Evolutionary conservation across 2,797 vertebrate species (phyloP).

Genomic region (Sorex maritimensis): DNA sequence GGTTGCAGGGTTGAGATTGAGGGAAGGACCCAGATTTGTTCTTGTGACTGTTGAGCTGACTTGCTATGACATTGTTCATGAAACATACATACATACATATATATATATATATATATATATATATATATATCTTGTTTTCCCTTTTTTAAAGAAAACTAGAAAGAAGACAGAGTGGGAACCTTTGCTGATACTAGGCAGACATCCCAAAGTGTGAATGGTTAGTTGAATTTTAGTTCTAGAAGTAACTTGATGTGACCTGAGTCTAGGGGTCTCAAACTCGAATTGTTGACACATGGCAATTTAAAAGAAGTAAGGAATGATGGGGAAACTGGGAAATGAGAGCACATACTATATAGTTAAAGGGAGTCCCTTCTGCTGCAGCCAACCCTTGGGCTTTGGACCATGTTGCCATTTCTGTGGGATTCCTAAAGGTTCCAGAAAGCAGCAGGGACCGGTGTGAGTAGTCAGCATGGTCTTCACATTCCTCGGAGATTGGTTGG

Average conservation of each 20-base stretch:
- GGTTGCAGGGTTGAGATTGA: not conserved
- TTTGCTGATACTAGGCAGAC: not conserved
- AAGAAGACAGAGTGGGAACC: not conserved
- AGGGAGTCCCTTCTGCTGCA: not conserved
- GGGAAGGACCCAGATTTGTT: not conserved
- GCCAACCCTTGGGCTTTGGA: not conserved
- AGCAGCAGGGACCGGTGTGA: not conserved
- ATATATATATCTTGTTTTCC: no score
- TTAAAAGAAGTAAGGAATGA: not conserved
- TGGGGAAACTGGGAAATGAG: not conserved
- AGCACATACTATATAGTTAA: not conserved
- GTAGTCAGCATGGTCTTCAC: not conserved
- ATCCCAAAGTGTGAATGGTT: not conserved
- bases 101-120: no score
- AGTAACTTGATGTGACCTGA: not conserved
- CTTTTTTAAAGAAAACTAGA: constrained; percentile 13
- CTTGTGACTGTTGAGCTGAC: not conserved
- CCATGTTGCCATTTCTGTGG: not conserved
- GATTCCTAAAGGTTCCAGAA: not conserved
- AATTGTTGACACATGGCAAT: not conserved
- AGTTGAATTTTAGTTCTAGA: not conserved
- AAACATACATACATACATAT: not conserved
- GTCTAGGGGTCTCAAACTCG: not conserved
- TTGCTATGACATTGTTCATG: not conserved
- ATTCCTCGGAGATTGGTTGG: not conserved